A percentile compares a stretch with the other conserved stretches of the same genome.
Evolutionary conservation across 2,797 vertebrate genomes (phyloP).

Genomic region (Pogonophryne albipinna): DNA sequence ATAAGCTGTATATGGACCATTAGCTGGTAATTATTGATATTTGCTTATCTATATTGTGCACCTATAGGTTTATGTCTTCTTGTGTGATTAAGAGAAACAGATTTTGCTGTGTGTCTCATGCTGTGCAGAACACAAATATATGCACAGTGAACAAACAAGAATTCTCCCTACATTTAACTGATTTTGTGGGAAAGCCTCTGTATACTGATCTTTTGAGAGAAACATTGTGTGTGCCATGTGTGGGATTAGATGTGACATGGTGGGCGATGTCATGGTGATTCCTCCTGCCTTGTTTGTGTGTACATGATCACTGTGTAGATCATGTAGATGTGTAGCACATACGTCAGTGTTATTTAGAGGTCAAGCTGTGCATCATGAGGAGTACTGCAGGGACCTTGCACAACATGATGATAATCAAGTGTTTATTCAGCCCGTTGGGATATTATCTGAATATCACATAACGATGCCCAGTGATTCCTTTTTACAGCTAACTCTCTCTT

Average conservation of each 20-base stretch:
- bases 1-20: no score
- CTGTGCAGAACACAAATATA: slow-evolving; percentile 46
- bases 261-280: slow-evolving; percentile 34
- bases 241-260: slow-evolving; percentile 55
- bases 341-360: slow-evolving; percentile 48
- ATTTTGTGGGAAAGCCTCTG: slow-evolving; percentile 36
- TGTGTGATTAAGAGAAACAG: slow-evolving; percentile 45
- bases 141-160: slow-evolving; percentile 25
- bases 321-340: slow-evolving; percentile 14
- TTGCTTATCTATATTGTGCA: no score
- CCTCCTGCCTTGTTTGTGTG: slow-evolving; percentile 15
- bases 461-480: slow-evolving; percentile 15
- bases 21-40: no score
- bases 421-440: slow-evolving; percentile 41
- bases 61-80: slow-evolving; percentile 4
- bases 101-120: slow-evolving; percentile 34
- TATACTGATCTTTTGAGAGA: slow-evolving; percentile 22
- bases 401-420: slow-evolving; percentile 42
- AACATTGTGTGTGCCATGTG: slow-evolving; percentile 26
- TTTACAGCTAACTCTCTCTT: slow-evolving; percentile 30
- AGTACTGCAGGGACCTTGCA: slow-evolving; percentile 9
- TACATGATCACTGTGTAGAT: slow-evolving; percentile 26
- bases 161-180: slow-evolving; percentile 2
- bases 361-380: slow-evolving; percentile 44
- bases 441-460: slow-evolving; percentile 45